Evolutionary conservation across 2,113 vertebrate species (phyloP), one percentile per base, ranked within the genome.

Genomic region (Psilopsiagon aymara): DNA sequence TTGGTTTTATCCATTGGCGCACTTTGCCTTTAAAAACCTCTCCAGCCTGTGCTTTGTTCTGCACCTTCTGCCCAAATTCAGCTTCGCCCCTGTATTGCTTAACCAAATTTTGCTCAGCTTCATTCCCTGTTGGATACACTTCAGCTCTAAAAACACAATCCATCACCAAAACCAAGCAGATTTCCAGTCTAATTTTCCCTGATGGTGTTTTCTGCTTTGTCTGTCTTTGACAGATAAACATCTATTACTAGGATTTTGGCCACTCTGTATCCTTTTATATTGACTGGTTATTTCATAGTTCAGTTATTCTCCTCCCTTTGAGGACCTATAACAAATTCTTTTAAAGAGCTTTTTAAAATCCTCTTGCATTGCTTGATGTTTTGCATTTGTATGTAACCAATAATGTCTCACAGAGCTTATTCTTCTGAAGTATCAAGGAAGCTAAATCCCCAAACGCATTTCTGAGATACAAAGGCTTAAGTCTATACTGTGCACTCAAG

Each of bases 161-260:
- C 37, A 3, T 68, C 52, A 81, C 57, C 73, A 88, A 94, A 90
- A 35, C 18, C 44, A 74, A 55, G 41, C 13, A 77, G 43, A 39
- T 12, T 94, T 90, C 55, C 84, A 92, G 53, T 77, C 60, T 67
- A 25, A 82, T 89, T 95, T 83, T 91, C 80, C 57, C 71, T 63
- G 77, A 60, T 7, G 1, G 17, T 77, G 39, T 74, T 94, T 88
- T 78, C 53, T 78, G 67, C 53, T 82, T 97, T 80, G 43, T 59
- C 62, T 71, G 73, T 35, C 57, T 35, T 24, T 35, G 46, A 76
- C 7, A 43, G 78, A 86, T 83, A 79, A 69, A 95, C 95, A 93
- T 86, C 66, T 66, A 37, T 86, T 86, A 52, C 41, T 67, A n/a
- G 66, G 78, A 64, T 85, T 95, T 71, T 43, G 51, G 33, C 21